phyloP scores from a whole-genome alignment of 2,113 vertebrate genomes.

The Setophaga petechia region DNA sequence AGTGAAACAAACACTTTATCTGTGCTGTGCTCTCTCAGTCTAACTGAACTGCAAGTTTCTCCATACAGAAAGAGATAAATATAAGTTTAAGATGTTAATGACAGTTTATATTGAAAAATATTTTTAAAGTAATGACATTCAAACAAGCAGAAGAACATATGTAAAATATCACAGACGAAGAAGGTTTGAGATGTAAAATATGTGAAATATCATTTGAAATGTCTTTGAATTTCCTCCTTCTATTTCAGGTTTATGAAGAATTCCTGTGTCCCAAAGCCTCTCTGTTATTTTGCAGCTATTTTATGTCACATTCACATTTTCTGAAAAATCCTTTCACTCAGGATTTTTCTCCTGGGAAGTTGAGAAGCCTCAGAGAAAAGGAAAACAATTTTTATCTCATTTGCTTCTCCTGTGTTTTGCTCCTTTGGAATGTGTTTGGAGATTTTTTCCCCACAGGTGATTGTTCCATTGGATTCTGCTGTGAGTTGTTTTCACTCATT shows the following conservation, averaged over 20 bases:
- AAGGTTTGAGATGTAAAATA: not conserved
- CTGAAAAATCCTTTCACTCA: no score
- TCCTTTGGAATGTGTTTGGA: no score
- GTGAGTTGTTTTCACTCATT: no score
- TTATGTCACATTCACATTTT: no score
- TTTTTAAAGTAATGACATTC: not conserved
- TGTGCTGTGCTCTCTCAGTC: not conserved
- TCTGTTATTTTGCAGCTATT: not conserved
- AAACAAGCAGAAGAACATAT: not conserved
- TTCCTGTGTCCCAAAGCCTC: not conserved
- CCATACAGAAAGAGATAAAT: not conserved
- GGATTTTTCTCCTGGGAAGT: no score
- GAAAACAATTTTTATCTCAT: no score
- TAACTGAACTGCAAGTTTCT: not conserved
- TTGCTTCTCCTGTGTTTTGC: no score
- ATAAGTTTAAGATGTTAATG: not conserved
- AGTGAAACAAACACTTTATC: not conserved
- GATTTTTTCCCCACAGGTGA: no score
- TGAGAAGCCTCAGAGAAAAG: no score
- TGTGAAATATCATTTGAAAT: conserved; percentile 7
- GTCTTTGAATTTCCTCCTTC: not conserved
- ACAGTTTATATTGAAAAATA: not conserved
- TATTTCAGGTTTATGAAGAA: not conserved
- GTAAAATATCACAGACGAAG: not conserved
- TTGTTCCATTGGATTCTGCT: no score